These are phyloP conservation scores for Microdon myrmicae DNA, from an alignment of 2,888 invertebrate genomes.

Conservation along the genomic window DNA sequence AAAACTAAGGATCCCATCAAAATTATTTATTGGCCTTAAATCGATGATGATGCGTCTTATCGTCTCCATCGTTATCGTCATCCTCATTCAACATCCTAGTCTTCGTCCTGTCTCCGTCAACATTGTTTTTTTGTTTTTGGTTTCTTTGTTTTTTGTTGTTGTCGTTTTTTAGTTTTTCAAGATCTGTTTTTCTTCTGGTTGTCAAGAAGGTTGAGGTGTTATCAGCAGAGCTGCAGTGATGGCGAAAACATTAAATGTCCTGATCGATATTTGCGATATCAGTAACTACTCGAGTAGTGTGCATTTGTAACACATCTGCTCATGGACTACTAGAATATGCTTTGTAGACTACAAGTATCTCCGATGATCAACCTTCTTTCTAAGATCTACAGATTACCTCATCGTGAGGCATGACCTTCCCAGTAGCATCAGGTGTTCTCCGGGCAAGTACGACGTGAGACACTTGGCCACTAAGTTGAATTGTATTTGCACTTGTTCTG, in stretches of 20 bases:
- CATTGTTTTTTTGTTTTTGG: too few relatives aligned
- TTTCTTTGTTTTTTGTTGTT: neutral
- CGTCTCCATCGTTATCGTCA: constrained; percentile 16
- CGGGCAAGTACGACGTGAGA: constrained; percentile 26
- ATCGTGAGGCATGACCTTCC: constrained; percentile 36
- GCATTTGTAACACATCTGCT: neutral
- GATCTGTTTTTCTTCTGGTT: constrained; percentile 4
- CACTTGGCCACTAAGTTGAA: constrained; percentile 14
- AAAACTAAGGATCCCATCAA: constrained; percentile 54
- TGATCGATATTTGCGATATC: constrained; percentile 16
- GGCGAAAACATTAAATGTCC: constrained; percentile 5
- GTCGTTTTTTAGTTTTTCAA: neutral
- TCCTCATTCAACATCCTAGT: neutral
- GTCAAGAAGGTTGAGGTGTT: neutral
- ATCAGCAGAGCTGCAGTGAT: constrained; percentile 27
- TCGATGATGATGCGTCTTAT: constrained; percentile 52
- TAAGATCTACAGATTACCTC: constrained; percentile 30
- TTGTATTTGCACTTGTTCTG: constrained; percentile 7
- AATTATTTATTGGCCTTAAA: constrained; percentile 56
- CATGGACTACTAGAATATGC: constrained; percentile 27
- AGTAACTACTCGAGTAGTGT: neutral
- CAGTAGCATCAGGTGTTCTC: constrained; percentile 38
- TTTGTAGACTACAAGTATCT: constrained; percentile 2
- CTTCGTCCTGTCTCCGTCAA: neutral
- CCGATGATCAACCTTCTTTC: constrained; percentile 10